Evolutionary conservation across 2,888 invertebrate species (phyloP), one percentile per base, ranked within the genome.

Genomic region (Zaprionus obscuricornis): DNA sequence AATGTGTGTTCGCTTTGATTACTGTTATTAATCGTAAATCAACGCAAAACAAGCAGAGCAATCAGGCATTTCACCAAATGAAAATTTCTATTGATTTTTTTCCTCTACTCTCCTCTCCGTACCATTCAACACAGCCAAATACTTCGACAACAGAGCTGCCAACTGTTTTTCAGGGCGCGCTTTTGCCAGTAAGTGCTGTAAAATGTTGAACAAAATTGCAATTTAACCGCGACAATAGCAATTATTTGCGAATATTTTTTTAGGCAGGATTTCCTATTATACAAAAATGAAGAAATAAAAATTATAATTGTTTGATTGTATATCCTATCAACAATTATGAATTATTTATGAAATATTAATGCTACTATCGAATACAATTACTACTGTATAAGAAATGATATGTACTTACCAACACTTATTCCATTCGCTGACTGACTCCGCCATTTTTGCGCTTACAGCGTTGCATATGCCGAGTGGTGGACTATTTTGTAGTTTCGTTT

Each of bases 31-130:
- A 58, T 39, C 69, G 59, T 74, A 63, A 74, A 77, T 71, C 71
- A 74, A 78, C 78, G 57, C 82, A 70, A 81, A 81, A 74, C 69
- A 72, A 54, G 52, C 84, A 57, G 71, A 72, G 75, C 83, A 75
- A 40, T 47, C 64, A 73, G 54, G 75, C 72, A 65, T 66, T 67
- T 64, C 74, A 82, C 85, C 54, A 67, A 69, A 83, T 72, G 88
- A 88, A 88, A 88, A 88, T 82, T 88, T 88, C 85, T 88, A 88
- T 88, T 88, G 88, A 88, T 88, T 88, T 88, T n/a, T n/a, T 88
- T 88, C 77, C 74, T 77, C 66, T 63, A 69, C 68, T 49, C 72
- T 69, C 62, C 85, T 85, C 83, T 85, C 83, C 40, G 62, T 64
- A 51, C 55, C 59, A 27, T 31, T 39, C 62, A 70, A 37, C 49